phyloP scores from a whole-genome alignment of 2,888 invertebrate species.

The Melangyna quadrimaculata region DNA sequence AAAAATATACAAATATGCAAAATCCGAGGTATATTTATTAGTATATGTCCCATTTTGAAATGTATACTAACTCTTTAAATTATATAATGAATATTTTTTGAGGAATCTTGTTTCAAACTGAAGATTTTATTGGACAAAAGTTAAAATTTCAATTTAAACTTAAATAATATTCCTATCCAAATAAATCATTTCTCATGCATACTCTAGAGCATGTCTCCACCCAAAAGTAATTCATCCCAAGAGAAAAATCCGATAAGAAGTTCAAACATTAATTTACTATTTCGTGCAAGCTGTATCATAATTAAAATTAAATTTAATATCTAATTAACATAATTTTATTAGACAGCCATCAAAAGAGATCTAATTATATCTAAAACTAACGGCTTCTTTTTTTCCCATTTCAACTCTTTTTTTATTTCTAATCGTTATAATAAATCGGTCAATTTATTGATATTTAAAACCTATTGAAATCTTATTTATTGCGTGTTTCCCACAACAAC shows the following conservation, averaged over 20 bases:
- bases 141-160: too few species aligned
- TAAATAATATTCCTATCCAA: background rate
- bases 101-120: too few species aligned
- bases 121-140: too few species aligned
- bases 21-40: too few species aligned
- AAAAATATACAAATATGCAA: too few species aligned
- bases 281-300: background rate
- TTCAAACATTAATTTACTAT: background rate
- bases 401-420: background rate
- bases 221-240: background rate
- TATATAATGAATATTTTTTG: too few species aligned
- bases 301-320: background rate
- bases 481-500: constrained; percentile 16
- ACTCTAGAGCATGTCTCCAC: background rate
- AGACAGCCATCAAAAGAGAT: background rate
- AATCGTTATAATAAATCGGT: constrained; percentile 12
- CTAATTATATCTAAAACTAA: constrained; percentile 19
- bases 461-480: constrained; percentile 22
- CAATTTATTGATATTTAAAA: constrained; percentile 16
- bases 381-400: constrained; percentile 2
- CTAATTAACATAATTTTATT: background rate
- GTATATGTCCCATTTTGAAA: too few species aligned
- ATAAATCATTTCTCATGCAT: background rate
- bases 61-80: too few species aligned
- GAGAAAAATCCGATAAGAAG: background rate